phyloP scores from a whole-genome alignment of 2,888 invertebrate genomes.

The Tiliacea aurago region DNA sequence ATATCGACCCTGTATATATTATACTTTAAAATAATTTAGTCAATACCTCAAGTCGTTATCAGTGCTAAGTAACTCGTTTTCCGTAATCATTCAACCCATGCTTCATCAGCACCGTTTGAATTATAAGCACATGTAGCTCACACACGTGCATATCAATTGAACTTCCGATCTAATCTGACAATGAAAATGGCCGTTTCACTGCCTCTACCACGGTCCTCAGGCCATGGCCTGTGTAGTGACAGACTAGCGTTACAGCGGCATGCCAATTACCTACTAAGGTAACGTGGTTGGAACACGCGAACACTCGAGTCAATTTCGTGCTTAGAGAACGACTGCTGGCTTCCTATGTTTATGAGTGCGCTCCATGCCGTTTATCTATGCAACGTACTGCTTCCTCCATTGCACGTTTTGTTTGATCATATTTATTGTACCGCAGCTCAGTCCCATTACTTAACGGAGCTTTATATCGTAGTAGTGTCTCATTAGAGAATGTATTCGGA shows the following conservation, averaged over 20 bases:
- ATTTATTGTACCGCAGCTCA: constrained; percentile 82
- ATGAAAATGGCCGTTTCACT: constrained; percentile 57
- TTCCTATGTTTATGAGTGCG: constrained; percentile 82
- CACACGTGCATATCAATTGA: constrained; percentile 39
- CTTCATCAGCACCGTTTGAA: constrained; percentile 16
- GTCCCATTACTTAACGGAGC: constrained; percentile 81
- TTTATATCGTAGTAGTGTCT: constrained; percentile 79
- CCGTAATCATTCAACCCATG: constrained; percentile 20
- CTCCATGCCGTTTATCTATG: constrained; percentile 82
- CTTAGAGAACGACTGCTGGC: constrained; percentile 77
- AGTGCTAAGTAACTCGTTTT: neutral
- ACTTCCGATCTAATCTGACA: constrained; percentile 55
- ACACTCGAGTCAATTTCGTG: constrained; percentile 81
- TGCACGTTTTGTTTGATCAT: constrained; percentile 86
- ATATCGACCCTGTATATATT: too few species aligned
- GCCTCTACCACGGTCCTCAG: constrained; percentile 42
- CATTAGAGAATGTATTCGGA: constrained; percentile 83
- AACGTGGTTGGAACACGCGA: constrained; percentile 84
- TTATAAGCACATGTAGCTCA: constrained; percentile 34
- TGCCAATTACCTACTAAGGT: constrained; percentile 87
- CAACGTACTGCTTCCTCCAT: constrained; percentile 86
- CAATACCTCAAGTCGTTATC: neutral
- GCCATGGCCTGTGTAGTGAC: constrained; percentile 58
- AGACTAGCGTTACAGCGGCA: constrained; percentile 73
- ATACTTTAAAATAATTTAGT: neutral